Evolutionary conservation across 2,888 invertebrate genomes (phyloP).

Genomic region (Eilema griseolum): DNA sequence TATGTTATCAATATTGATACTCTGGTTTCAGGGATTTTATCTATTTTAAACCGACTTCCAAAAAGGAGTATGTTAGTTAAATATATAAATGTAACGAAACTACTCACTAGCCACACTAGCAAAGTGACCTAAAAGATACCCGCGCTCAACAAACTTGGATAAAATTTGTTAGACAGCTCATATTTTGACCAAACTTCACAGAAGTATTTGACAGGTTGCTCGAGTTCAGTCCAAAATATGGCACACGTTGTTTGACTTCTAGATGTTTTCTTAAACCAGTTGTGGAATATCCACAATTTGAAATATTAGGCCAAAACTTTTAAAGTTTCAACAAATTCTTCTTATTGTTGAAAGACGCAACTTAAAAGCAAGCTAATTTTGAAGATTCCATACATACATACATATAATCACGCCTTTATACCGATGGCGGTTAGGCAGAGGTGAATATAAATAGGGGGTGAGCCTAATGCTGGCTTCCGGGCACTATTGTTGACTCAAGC

Average conservation of each 20-base stretch:
- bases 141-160: neutral
- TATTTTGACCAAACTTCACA: neutral
- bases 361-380: neutral
- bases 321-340: neutral
- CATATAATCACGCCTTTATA: too few species aligned
- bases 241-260: slow-evolving; percentile 1
- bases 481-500: too few species aligned
- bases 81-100: neutral
- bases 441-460: too few species aligned
- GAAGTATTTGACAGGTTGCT: neutral
- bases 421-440: too few species aligned
- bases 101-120: neutral
- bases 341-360: neutral
- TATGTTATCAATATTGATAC: too few species aligned
- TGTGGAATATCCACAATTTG: neutral
- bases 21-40: too few species aligned
- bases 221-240: slow-evolving; percentile 4
- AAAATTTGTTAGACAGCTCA: neutral
- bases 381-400: too few species aligned
- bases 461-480: too few species aligned
- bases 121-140: neutral
- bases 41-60: too few species aligned
- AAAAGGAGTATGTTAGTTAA: too few species aligned
- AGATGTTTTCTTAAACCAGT: neutral
- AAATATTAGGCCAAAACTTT: neutral